Conservation (phyloP, 2,888 invertebrate genomes). For the Anaspis maculata region DNA sequence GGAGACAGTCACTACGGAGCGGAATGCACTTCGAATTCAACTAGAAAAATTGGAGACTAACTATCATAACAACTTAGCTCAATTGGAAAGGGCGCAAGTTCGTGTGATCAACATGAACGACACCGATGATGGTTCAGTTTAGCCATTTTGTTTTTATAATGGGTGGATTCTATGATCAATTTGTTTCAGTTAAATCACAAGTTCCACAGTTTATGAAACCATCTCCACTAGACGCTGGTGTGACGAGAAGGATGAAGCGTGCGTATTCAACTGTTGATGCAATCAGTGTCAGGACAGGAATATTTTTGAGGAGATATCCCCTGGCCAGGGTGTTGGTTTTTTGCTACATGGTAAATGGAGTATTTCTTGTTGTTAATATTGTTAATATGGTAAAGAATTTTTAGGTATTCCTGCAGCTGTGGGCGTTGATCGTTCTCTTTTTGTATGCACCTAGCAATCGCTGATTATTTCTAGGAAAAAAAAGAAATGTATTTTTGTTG, state of each 20-base stretch:
- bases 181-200: conserved; percentile 50
- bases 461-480: conserved; percentile 15
- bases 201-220: conserved; percentile 65
- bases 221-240: conserved; percentile 66
- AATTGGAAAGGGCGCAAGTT: conserved; percentile 46
- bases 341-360: conserved; percentile 80
- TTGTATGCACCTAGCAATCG: conserved; percentile 47
- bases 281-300: conserved; percentile 69
- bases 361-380: too few species aligned
- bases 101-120: conserved; percentile 53
- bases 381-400: too few species aligned
- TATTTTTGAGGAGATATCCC: conserved; percentile 74
- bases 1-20: conserved; percentile 75
- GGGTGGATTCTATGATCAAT: conserved; percentile 5
- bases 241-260: conserved; percentile 66
- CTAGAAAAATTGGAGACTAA: conserved; percentile 70
- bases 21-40: conserved; percentile 76
- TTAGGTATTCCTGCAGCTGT: conserved; percentile 70
- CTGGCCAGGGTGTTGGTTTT: conserved; percentile 74
- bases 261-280: conserved; percentile 70
- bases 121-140: conserved; percentile 48
- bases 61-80: conserved; percentile 49
- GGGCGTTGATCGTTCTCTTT: conserved; percentile 73
- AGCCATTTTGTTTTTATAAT: background rate
- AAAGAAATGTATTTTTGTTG: too few species aligned